Evolutionary conservation across 2,113 vertebrate species (phyloP).

Genomic region (Tychaedon coryphoeus): DNA sequence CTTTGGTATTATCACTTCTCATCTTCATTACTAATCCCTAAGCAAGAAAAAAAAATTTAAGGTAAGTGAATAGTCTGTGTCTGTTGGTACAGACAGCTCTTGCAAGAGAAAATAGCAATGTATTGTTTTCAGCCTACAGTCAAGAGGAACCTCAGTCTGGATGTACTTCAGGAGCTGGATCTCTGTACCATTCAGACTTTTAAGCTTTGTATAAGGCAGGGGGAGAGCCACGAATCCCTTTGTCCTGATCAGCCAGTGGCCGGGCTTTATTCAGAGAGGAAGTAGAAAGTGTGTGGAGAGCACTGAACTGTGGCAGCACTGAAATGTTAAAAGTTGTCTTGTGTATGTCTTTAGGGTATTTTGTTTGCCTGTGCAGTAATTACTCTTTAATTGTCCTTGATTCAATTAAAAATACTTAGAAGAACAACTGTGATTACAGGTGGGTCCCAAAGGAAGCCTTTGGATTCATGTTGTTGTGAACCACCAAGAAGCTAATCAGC

Average conservation of each 20-base stretch:
- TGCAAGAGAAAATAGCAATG: neutral
- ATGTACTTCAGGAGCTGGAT: neutral
- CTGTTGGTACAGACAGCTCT: neutral
- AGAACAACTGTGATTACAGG: neutral
- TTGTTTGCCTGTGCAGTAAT: neutral
- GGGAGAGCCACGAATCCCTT: neutral
- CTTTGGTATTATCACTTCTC: neutral
- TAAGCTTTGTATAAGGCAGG: neutral
- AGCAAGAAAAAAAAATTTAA: neutral
- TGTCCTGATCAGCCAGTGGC: neutral
- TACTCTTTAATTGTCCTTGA: neutral
- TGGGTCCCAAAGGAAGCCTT: neutral
- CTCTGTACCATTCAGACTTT: neutral
- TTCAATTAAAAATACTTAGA: neutral
- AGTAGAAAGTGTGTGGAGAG: neutral
- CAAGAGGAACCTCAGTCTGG: neutral
- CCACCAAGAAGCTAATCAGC: neutral
- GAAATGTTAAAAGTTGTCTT: neutral
- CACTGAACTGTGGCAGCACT: neutral
- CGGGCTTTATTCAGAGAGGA: rapidly evolving
- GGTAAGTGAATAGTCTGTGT: neutral
- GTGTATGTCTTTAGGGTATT: neutral
- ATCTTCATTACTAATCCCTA: neutral
- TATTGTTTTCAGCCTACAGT: neutral
- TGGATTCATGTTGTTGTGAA: neutral